phyloP scores from a whole-genome alignment of 2,888 invertebrate genomes.

The Drosophila niveifrons region DNA sequence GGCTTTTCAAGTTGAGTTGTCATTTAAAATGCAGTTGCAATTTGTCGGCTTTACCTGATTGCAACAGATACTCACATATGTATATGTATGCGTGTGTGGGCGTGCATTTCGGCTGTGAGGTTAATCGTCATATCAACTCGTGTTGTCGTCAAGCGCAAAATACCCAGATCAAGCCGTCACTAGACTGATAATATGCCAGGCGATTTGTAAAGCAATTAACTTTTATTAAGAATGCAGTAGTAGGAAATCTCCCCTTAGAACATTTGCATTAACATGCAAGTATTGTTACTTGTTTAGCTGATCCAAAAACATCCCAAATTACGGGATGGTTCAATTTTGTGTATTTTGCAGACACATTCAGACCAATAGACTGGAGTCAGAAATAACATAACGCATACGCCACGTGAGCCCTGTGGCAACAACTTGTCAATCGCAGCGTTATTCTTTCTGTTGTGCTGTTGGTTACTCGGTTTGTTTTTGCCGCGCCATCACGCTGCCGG shows the following conservation, averaged over 20 bases:
- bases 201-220: neutral
- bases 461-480: neutral
- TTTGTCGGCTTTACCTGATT: slow-evolving; percentile 57
- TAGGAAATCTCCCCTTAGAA: too few species aligned
- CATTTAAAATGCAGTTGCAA: slow-evolving; percentile 73
- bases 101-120: neutral
- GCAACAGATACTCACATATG: slow-evolving; percentile 20
- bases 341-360: slow-evolving; percentile 24
- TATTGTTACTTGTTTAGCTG: too few species aligned
- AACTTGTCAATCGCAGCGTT: slow-evolving; percentile 40
- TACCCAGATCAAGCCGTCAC: slow-evolving; percentile 12
- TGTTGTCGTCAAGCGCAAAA: slow-evolving; percentile 14
- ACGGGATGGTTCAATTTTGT: too few species aligned
- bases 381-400: slow-evolving; percentile 45
- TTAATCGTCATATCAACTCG: neutral
- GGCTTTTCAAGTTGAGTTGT: slow-evolving; percentile 43
- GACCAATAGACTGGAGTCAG: slow-evolving; percentile 18
- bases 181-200: neutral
- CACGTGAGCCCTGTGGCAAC: slow-evolving; percentile 41
- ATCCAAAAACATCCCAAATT: neutral
- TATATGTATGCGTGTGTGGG: slow-evolving; percentile 5
- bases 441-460: neutral
- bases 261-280: too few species aligned
- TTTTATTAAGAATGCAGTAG: neutral
- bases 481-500: slow-evolving; percentile 16